Percentiles rank a stretch among this genome's conserved stretches.
phyloP scores from a whole-genome alignment of 2,797 vertebrate species.

The Malacoraja senta region DNA sequence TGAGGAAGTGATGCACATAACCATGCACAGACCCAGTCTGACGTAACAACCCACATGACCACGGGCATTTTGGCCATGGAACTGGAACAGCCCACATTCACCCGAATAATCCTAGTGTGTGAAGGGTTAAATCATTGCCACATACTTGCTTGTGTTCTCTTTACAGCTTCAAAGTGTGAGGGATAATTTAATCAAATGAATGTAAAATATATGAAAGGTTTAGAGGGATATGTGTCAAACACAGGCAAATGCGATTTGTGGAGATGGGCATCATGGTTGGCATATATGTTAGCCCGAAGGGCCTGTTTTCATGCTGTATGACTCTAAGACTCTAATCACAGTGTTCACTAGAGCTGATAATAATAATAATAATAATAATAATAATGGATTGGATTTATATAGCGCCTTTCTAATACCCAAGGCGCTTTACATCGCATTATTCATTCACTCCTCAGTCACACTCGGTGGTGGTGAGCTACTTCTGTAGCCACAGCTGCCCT shows the following conservation, averaged over 20 bases:
- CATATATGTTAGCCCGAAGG: no score
- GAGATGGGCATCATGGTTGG: no score
- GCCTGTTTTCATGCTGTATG: no score
- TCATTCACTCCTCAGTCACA: no score
- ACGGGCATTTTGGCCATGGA: neutral
- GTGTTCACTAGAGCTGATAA: neutral
- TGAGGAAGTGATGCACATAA: neutral
- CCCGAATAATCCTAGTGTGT: neutral
- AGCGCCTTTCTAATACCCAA: no score
- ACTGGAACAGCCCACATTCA: neutral
- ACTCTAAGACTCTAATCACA: neutral
- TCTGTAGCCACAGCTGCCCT: no score
- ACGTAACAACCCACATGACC: neutral
- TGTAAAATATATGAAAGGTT: neutral
- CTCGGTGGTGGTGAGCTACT: no score
- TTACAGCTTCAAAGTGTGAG: neutral
- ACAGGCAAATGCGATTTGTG: no score
- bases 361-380: no score
- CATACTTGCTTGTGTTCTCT: neutral
- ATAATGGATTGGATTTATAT: no score
- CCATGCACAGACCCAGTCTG: neutral
- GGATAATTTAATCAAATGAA: neutral
- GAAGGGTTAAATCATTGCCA: neutral
- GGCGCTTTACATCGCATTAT: no score
- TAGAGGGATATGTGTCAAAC: no score